Percentiles rank a stretch among this genome's conserved stretches.
Evolutionary conservation across 2,888 invertebrate genomes (phyloP).

Genomic region (Allygus modestus): DNA sequence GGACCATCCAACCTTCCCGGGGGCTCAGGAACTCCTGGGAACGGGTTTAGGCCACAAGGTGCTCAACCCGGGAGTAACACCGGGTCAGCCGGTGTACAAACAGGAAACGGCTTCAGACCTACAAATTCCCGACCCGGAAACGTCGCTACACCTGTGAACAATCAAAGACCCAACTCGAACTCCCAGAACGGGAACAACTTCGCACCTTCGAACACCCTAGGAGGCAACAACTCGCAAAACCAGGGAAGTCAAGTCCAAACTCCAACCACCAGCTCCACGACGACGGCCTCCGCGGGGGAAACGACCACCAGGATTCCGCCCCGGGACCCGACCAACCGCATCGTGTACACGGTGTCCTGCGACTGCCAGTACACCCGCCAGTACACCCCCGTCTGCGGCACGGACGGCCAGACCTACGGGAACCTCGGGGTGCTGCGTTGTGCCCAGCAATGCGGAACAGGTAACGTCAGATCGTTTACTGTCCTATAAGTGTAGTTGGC

Average conservation of each 20-base stretch:
- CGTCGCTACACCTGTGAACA: not conserved
- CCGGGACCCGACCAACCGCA: slow-evolving; percentile 25
- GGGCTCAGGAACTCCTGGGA: not conserved
- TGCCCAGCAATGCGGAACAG: slow-evolving; percentile 10
- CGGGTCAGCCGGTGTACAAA: not conserved
- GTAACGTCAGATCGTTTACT: not conserved
- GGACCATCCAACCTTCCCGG: not conserved
- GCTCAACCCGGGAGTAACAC: not conserved
- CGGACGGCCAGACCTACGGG: slow-evolving; percentile 82
- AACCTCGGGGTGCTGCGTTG: slow-evolving; percentile 86
- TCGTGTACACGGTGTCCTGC: slow-evolving; percentile 75
- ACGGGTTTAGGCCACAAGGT: not conserved
- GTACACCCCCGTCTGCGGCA: slow-evolving; percentile 81
- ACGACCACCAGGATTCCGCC: slow-evolving; percentile 30
- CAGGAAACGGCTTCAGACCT: not conserved
- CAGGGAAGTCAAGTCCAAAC: not conserved
- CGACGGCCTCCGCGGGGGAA: not conserved
- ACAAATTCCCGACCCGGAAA: not conserved
- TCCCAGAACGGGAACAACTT: not conserved
- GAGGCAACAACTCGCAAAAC: not conserved
- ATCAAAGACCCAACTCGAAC: not conserved
- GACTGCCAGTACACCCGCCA: slow-evolving; percentile 78
- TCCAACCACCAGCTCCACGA: not conserved
- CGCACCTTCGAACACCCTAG: not conserved
- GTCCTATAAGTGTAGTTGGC: too few species aligned